Conservation (phyloP, 2,888 invertebrate genomes). For the Lagria hirta region DNA sequence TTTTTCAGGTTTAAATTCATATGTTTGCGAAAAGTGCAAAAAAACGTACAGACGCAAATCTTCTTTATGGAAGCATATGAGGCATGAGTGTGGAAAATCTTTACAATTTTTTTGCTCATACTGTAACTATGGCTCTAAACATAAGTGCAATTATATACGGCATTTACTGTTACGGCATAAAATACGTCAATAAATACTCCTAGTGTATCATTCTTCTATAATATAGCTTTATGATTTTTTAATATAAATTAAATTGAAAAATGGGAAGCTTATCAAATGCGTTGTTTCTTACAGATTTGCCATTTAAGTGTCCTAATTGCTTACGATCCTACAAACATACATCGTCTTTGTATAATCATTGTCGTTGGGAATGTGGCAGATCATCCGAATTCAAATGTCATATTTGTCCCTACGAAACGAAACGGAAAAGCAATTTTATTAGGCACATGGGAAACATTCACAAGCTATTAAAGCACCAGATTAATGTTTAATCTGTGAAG, state of each 20-base stretch:
- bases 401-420: conserved; percentile 30
- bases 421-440: conserved; percentile 33
- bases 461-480: no score
- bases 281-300: conserved; percentile 10
- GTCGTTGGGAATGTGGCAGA: conserved; percentile 37
- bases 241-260: no score
- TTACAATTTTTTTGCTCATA: conserved; percentile 58
- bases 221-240: no score
- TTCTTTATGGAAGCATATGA: conserved; percentile 69
- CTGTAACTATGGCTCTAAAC: conserved; percentile 29
- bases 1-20: conserved; percentile 17
- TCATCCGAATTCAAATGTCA: conserved; percentile 32
- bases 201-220: no score
- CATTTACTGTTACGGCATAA: conserved; percentile 26
- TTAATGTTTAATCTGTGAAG: no score
- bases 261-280: conserved; percentile 1
- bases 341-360: conserved; percentile 36
- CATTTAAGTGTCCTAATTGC: conserved; percentile 19
- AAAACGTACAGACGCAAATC: conserved; percentile 57
- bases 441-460: conserved; percentile 21
- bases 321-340: conserved; percentile 37
- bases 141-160: conserved; percentile 30
- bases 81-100: conserved; percentile 68
- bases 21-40: conserved; percentile 32
- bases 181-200: no score